Evolutionary conservation across 35 echinoderm and acorn worm species (phyloP), one percentile per base, ranked within the genome.

Genomic region (Apostichopus parvimensis): DNA sequence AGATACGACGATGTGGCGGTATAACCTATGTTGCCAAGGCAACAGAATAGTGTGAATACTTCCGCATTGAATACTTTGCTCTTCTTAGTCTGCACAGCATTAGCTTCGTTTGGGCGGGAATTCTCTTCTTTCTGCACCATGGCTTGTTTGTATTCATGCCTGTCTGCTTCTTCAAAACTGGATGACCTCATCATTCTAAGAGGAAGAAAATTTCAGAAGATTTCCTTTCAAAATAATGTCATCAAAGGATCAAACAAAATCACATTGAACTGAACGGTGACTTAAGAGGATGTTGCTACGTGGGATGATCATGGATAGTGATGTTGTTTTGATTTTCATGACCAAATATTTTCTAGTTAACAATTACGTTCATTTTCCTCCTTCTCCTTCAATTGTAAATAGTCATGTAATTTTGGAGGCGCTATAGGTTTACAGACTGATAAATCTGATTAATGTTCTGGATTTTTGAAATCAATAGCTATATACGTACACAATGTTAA

Each of bases 81-180:
- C 8, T 82, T 82, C 79, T 82, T 82, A 14, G 79, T 54, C 28
- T 11, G 9, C 9, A 20, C 11, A 52, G 59, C 11, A 17, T 21
- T 87, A 9, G 23, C 6, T 58, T 25, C 20, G 54, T 59, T 87
- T 53, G 56, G 45, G 22, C 9, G 54, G 0, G 22, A 25, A 45
- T 45, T 45, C n/a, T 23, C 17, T 34, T 62, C 64, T 59, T 25
- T 64, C n/a, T 25, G 24, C 23, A 71, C 64, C 85, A 62, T 87
- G n/a, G 25, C 57, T 71, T 24, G 85, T 71, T 87, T 87, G 57
- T 87, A 66, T 24, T 56, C 57, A 8, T 87, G 64, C 64, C 85
- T 25, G 24, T 87, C 85, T 24, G 57, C 85, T 87, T 23, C 53
- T 87, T 65, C 85, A 87, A 59, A 87, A 87, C 85, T 87, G 5